phyloP scores from a whole-genome alignment of 1,140 invertebrate species.

The Leptoteleia sp. region DNA sequence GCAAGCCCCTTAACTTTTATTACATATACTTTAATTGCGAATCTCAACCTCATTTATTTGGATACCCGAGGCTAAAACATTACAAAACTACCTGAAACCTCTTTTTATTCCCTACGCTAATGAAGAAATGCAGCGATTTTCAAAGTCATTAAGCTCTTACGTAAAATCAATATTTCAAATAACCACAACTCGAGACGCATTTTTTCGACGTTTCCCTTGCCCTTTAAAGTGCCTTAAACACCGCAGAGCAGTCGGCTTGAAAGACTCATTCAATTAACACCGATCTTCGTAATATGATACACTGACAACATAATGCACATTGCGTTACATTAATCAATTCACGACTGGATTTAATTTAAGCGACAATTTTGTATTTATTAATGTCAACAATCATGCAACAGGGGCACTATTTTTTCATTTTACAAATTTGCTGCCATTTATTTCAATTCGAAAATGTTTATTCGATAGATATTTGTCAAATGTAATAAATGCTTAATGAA shows the following conservation, averaged over 20 bases:
- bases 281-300: slow-evolving; percentile 39
- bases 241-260: slow-evolving; percentile 18
- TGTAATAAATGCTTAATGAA: slow-evolving; percentile 10
- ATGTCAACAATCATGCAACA: slow-evolving; percentile 52
- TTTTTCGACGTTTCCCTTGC: slow-evolving; percentile 30
- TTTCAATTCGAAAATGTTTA: slow-evolving; percentile 18
- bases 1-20: slow-evolving; percentile 32
- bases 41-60: slow-evolving; percentile 17
- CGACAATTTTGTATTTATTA: slow-evolving; percentile 45
- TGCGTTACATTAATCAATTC: slow-evolving; percentile 50
- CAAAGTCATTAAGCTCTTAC: slow-evolving; percentile 59
- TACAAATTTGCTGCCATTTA: slow-evolving; percentile 17
- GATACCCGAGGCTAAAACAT: slow-evolving; percentile 30
- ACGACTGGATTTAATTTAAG: slow-evolving; percentile 39
- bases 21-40: slow-evolving; percentile 46
- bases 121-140: slow-evolving; percentile 53
- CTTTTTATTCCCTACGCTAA: slow-evolving; percentile 36
- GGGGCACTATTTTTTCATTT: slow-evolving; percentile 27
- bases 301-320: slow-evolving; percentile 55
- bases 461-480: slow-evolving; percentile 26
- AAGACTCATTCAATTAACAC: slow-evolving; percentile 56
- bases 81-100: slow-evolving; percentile 49
- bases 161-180: slow-evolving; percentile 61
- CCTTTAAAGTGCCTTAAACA: slow-evolving; percentile 39
- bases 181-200: not conserved